Evolutionary conservation across 2,113 vertebrate genomes (phyloP), one percentile per base, ranked within the genome.

Genomic region (Micronisus gabar): DNA sequence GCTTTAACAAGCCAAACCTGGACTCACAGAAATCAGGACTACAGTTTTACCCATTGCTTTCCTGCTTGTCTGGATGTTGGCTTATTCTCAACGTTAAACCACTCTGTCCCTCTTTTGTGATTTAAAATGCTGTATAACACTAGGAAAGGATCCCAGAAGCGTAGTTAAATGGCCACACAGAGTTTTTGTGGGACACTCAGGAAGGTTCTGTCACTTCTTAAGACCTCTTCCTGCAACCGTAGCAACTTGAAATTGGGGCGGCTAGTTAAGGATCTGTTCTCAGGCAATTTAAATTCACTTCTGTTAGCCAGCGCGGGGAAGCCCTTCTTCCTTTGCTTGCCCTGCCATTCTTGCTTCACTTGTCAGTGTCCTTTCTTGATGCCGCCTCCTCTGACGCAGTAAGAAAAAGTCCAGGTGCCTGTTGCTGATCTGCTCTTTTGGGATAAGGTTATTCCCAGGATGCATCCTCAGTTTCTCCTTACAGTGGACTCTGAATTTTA

Each of bases 161-260:
- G 7, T 4, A 58, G 25, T 40, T 43, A 59, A 43, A 53, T 18
- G 30, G 23, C 29, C n/a, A 20, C 2, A 1, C 7, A 5, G 30
- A 38, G 30, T 3, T 3, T 9, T 47, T 81, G 41, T 26, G n/a
- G 15, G 40, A 38, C 59, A 32, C 30, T 63, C 0, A 0, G n/a
- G 38, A 63, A 50, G 13, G 23, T 48, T 40, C 41, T 53, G 43
- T 59, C n/a, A 19, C 38, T 73, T 59, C 23, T 58, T 32, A 43
- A 85, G 20, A 20, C 13, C 13, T 73, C 27, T 68, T 72, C 7
- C 36, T 19, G 58, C 52, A 62, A 41, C 25, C 0, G 1, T 10
- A 68, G 29, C 34, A 65, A 19, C 13, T 65, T 20, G 7, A 80
- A 71, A 27, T 2, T 13, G 6, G 34, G 38, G n/a, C 1, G 4